Percentiles rank a stretch among this genome's conserved stretches.
Conservation (phyloP, 2,888 invertebrate genomes). For the Cenopis cana region DNA sequence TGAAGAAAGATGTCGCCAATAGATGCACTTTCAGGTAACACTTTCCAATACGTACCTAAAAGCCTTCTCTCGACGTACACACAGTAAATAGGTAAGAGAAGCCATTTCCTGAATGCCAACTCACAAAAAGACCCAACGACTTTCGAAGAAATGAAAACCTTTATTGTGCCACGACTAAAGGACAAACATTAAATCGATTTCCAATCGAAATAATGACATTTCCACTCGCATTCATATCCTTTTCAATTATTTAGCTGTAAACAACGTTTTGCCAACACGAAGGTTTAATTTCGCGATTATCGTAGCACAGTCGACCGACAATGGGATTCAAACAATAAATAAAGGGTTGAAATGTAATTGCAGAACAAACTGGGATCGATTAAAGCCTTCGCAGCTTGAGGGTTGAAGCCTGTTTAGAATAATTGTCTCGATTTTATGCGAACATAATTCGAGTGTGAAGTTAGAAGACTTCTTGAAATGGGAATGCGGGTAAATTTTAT, state of each 20-base stretch:
- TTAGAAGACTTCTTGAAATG: conserved; percentile 15
- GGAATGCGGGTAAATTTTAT: no score
- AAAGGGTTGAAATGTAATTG: conserved; percentile 36
- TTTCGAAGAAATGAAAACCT: background rate
- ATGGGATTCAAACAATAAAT: conserved; percentile 35
- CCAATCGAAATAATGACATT: conserved; percentile 31
- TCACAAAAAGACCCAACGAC: conserved; percentile 14
- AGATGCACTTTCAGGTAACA: background rate
- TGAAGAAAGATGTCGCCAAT: background rate
- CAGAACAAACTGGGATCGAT: conserved; percentile 39
- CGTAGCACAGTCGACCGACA: conserved; percentile 21
- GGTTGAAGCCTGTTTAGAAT: conserved; percentile 19
- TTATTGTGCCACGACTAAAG: conserved; percentile 18
- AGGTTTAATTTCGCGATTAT: conserved; percentile 21
- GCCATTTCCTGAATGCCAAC: conserved; percentile 15
- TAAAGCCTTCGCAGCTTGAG: conserved; percentile 14
- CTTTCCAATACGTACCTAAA: background rate
- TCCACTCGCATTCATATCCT: background rate
- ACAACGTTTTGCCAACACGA: background rate
- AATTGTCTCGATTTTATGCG: conserved; percentile 12
- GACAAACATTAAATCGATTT: conserved; percentile 30
- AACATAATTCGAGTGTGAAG: background rate
- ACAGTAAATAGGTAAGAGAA: conserved; percentile 6
- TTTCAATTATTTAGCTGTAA: background rate
- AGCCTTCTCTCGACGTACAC: background rate